phyloP scores from a whole-genome alignment of 1,140 invertebrate species.

The Drosophila nebulosa region DNA sequence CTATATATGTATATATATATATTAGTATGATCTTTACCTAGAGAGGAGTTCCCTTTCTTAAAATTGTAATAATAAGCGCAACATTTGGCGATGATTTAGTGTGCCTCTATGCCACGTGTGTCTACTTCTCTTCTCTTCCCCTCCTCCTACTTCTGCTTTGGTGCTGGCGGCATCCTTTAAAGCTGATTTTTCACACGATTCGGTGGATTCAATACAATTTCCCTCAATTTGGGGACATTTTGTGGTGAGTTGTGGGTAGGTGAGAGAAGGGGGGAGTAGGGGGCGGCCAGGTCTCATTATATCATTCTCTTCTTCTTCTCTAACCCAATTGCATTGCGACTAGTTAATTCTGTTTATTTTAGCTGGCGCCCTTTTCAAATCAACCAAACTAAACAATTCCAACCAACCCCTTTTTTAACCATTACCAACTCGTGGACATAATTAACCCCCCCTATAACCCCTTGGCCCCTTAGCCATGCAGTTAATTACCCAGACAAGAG shows the following conservation, averaged over 20 bases:
- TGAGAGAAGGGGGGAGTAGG: not conserved
- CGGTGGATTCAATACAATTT: constrained; percentile 18
- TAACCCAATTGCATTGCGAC: constrained; percentile 33
- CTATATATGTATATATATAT: not conserved
- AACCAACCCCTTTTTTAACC: constrained; percentile 12
- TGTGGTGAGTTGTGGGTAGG: constrained; percentile 40
- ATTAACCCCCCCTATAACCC: constrained; percentile 34
- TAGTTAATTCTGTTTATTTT: constrained; percentile 71
- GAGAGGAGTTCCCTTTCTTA: constrained; percentile 24
- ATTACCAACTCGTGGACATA: constrained; percentile 40
- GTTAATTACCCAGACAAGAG: constrained; percentile 42
- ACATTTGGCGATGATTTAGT: constrained; percentile 74
- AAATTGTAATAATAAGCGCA: constrained; percentile 67
- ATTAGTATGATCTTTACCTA: constrained; percentile 2
- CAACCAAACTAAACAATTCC: constrained; percentile 23
- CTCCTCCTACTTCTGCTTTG: not conserved
- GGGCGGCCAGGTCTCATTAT: not conserved
- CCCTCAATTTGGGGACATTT: constrained; percentile 46
- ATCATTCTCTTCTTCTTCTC: not conserved
- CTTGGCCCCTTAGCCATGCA: constrained; percentile 38
- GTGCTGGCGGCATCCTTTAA: constrained; percentile 61
- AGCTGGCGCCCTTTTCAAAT: constrained; percentile 43
- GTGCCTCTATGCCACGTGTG: constrained; percentile 61
- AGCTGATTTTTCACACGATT: constrained; percentile 74
- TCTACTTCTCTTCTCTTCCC: not conserved